These are phyloP conservation scores for Scleropages formosus DNA, from an alignment of 2,797 vertebrate species.

Conservation along the genomic window DNA sequence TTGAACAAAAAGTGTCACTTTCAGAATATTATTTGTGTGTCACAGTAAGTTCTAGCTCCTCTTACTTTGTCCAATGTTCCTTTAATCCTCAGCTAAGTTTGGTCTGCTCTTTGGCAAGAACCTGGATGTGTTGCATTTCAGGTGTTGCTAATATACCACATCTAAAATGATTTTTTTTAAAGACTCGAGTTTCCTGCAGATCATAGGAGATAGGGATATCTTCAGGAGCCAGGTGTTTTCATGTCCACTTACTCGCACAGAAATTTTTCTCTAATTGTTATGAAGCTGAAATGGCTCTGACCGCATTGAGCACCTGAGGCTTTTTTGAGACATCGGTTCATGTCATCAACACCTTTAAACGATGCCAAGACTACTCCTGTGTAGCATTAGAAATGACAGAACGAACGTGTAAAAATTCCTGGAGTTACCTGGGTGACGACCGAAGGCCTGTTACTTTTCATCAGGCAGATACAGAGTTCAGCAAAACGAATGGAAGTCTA, in stretches of 20 bases:
- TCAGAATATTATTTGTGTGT: too few species aligned
- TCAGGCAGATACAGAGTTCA: too few species aligned
- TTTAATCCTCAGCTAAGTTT: too few species aligned
- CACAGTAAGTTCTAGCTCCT: too few species aligned
- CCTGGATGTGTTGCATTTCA: background rate
- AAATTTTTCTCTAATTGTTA: constrained; percentile 35
- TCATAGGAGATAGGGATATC: background rate
- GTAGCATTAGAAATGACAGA: background rate
- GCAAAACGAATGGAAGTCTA: too few species aligned
- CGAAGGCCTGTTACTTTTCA: background rate
- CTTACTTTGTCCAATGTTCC: too few species aligned
- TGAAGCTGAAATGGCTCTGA: constrained; percentile 18
- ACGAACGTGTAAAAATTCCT: background rate
- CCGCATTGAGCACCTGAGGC: constrained; percentile 24
- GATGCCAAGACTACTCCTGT: background rate
- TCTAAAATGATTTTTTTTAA: background rate
- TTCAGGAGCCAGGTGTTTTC: constrained; percentile 16
- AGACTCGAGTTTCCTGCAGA: too few species aligned
- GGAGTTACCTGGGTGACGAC: background rate
- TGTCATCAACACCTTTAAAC: background rate
- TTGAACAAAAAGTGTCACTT: too few species aligned
- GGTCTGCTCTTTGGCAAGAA: background rate
- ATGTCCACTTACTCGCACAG: constrained; percentile 25
- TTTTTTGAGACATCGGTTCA: constrained; percentile 1
- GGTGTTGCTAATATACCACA: background rate